Percentiles rank a stretch among this genome's conserved stretches.
These are phyloP conservation scores for Bergia sp. DNA, from an alignment of 92 coral and sea anemone species.

Conservation along the genomic window DNA sequence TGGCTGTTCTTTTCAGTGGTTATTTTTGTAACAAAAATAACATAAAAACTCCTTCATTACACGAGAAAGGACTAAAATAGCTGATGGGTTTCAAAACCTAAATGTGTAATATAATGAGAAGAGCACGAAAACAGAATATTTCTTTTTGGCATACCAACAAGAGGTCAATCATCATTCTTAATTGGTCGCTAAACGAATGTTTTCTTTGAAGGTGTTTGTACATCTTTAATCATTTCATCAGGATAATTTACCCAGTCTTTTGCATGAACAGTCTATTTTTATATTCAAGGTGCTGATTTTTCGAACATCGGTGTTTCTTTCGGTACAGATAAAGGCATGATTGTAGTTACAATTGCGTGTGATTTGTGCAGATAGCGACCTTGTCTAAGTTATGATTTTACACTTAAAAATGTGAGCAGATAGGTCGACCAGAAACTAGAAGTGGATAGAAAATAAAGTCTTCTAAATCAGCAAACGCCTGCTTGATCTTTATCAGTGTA, in stretches of 20 bases:
- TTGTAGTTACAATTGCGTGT: background rate
- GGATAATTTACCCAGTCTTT: no score
- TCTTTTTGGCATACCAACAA: background rate
- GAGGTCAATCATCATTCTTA: background rate
- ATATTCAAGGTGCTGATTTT: no score
- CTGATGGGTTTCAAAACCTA: background rate
- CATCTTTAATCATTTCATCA: background rate
- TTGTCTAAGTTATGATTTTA: background rate
- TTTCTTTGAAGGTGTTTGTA: background rate
- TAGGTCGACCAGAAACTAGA: background rate
- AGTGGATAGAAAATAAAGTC: no score
- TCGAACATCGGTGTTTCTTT: no score
- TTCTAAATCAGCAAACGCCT: background rate
- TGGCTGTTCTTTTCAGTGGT: no score
- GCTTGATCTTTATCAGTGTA: background rate
- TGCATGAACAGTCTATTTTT: background rate
- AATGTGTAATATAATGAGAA: no score
- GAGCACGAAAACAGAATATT: background rate
- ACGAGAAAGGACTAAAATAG: background rate
- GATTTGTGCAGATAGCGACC: background rate
- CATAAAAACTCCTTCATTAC: background rate
- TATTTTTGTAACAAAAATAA: background rate
- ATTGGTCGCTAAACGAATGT: background rate
- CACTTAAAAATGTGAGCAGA: background rate
- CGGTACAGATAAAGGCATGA: background rate